Base-by-base conservation (phyloP, 2,888 invertebrate genomes). In the Cryptus viduatorius region DNA sequence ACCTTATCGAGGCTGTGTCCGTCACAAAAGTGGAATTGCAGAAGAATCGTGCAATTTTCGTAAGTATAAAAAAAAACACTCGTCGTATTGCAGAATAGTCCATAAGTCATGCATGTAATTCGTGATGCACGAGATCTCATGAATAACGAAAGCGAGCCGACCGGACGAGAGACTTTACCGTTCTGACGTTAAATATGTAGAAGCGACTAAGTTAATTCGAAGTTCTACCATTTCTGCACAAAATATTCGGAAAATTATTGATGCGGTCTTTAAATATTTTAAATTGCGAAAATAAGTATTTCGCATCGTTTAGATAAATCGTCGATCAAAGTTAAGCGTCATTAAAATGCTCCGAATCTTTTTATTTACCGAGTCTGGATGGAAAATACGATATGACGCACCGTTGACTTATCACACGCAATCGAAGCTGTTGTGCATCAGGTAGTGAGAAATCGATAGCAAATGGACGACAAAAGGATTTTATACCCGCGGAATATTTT, bases 321-420 rank as follows among this genome's bases (percentile, higher is more conserved):
- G 4, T 2, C 53, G 53, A 61, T 29, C 3, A 37, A 5, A n/a
- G 12, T n/a, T n/a, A 5, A 31, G n/a, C 16, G 16, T n/a, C 4
- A 4, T 16, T 12, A 19, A 29, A 12, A 46, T 61, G 24, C 24
- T 46, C 10, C 5, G 24, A n/a, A 48, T 12, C 29, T 19, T 14
- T 53, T 42, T 68, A 78, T 68, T 68, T 67, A 68, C 46, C 59
- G 46, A 68, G 31, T 31, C 59, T 68, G 59, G 16, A 61, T 37
- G 24, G 67, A 67, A 67, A 29, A 37, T 42, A 24, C 29, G n/a
- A 61, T 53, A 14, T 24, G 44, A 42, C 53, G 19, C n/a, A 65
- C 5, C 42, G 53, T 76, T 76, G 65, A 24, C 76, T 44, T 37
- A 8, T 16, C 16, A 50, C 37, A 12, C 19, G 16, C 7, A 46